Percentiles rank a stretch among this genome's conserved stretches.
Evolutionary conservation across 2,888 invertebrate species (phyloP).

Genomic region (Lasioglossum leucozonium): DNA sequence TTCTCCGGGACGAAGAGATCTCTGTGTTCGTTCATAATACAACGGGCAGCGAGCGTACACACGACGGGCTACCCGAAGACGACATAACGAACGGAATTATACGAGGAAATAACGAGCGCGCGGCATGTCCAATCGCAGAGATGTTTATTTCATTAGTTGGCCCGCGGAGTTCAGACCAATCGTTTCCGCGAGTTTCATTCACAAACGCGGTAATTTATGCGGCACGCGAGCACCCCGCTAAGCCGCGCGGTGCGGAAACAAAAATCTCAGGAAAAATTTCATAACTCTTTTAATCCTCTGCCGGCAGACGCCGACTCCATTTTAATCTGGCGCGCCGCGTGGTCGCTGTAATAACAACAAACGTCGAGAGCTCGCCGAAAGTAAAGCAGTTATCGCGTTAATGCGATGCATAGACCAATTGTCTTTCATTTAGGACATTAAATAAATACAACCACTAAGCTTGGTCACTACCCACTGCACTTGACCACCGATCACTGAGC

Average conservation of each 20-base stretch:
- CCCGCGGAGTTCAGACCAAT: background rate
- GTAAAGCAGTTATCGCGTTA: background rate
- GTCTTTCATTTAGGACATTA: too few species aligned
- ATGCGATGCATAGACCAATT: too few species aligned
- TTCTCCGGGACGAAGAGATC: too few species aligned
- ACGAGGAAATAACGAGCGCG: background rate
- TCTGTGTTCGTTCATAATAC: background rate
- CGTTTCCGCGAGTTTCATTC: background rate
- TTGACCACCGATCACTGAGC: too few species aligned
- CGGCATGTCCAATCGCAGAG: background rate
- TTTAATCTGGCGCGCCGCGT: background rate
- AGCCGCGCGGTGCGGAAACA: background rate
- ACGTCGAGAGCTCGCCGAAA: background rate
- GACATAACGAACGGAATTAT: background rate
- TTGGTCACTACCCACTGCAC: too few species aligned
- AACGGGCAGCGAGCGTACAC: background rate
- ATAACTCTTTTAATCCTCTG: background rate
- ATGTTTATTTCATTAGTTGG: background rate
- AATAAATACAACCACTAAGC: too few species aligned
- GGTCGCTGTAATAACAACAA: background rate
- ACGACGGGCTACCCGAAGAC: background rate
- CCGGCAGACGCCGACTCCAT: background rate
- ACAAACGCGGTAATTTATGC: background rate
- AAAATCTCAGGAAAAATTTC: background rate
- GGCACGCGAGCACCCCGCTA: background rate